Percentiles rank a stretch among this genome's conserved stretches.
Conservation (phyloP, 2,797 vertebrate species). For the Hafferia zeledoni region DNA sequence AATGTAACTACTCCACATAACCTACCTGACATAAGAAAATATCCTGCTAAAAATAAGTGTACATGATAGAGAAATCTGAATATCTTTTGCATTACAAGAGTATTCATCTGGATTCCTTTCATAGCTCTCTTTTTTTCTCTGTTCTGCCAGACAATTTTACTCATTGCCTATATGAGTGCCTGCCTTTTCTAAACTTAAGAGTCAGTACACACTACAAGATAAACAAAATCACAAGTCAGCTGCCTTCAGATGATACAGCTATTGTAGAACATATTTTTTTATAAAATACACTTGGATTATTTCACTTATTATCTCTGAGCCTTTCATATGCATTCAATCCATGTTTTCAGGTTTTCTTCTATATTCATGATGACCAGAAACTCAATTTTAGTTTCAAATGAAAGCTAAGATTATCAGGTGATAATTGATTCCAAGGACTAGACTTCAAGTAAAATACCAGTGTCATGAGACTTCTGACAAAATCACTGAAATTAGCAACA, state of each 20-base stretch:
- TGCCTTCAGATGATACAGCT: neutral
- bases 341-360: conserved; percentile 13
- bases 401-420: conserved; percentile 21
- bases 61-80: neutral
- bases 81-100: neutral
- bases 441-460: neutral
- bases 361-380: conserved; percentile 10
- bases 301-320: neutral
- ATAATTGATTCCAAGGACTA: conserved; percentile 25
- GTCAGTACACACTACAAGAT: neutral
- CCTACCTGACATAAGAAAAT: neutral
- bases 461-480: conserved; percentile 14
- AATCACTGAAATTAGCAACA: neutral
- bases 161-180: neutral
- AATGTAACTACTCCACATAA: neutral
- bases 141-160: neutral
- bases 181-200: neutral
- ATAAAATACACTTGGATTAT: neutral
- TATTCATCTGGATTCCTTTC: neutral
- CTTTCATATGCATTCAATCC: neutral
- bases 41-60: neutral
- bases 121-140: neutral
- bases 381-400: conserved; percentile 38
- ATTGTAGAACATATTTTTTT: neutral
- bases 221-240: neutral